These are phyloP conservation scores for Leptocoma aspasia DNA, from an alignment of 2,113 vertebrate species.

Conservation along the genomic window DNA sequence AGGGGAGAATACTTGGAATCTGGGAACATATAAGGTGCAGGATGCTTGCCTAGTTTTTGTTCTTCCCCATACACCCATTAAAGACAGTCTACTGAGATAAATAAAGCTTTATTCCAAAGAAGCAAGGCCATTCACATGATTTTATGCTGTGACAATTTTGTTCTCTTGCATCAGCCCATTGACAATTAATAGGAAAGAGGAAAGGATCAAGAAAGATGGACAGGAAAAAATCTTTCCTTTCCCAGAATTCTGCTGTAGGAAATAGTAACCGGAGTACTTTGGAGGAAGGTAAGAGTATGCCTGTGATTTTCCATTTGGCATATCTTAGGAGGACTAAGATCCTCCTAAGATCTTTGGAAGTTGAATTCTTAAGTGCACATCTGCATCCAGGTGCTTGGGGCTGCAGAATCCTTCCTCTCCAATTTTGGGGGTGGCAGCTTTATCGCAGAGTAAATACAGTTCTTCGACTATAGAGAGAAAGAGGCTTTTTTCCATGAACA, in stretches of 20 bases:
- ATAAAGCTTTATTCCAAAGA: neutral
- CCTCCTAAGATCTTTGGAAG: neutral
- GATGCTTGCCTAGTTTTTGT: neutral
- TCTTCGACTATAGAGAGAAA: neutral
- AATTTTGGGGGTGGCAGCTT: neutral
- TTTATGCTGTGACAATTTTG: neutral
- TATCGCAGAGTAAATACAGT: neutral
- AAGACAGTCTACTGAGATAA: neutral
- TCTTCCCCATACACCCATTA: neutral
- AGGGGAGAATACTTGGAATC: neutral
- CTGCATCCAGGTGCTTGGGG: neutral
- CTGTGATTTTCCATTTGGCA: neutral
- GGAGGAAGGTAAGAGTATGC: neutral
- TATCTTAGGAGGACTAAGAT: neutral
- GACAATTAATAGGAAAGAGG: neutral
- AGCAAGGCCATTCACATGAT: neutral
- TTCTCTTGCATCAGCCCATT: neutral
- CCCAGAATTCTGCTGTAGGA: neutral
- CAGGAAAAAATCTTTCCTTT: neutral
- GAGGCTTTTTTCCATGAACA: neutral
- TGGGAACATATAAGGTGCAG: neutral
- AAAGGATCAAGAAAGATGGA: neutral
- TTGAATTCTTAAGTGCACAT: neutral
- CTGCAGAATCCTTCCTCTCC: neutral
- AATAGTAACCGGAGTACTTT: neutral